Percentiles rank a stretch among this genome's conserved stretches.
These are phyloP conservation scores for Callinectes sapidus DNA, from an alignment of 2,888 invertebrate species.

Conservation along the genomic window DNA sequence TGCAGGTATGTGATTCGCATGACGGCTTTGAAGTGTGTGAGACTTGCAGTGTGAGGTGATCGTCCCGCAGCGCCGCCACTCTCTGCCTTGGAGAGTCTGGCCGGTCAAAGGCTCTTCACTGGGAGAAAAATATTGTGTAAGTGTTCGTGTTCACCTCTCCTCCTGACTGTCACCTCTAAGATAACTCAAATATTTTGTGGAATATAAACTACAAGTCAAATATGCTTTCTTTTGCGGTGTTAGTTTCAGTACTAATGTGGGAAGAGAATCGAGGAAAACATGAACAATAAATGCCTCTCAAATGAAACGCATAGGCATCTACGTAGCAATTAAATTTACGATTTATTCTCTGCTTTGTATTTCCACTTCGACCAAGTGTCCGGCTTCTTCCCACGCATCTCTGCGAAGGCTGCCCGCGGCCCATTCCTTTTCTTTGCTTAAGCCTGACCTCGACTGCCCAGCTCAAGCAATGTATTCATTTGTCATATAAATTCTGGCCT, in stretches of 20 bases:
- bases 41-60: neutral
- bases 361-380: neutral
- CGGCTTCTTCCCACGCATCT: neutral
- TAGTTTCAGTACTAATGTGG: neutral
- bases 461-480: slow-evolving; percentile 29
- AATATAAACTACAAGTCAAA: neutral
- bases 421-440: neutral
- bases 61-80: neutral
- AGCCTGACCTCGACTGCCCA: neutral
- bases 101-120: neutral
- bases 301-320: neutral
- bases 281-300: neutral
- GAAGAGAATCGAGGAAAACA: slow-evolving; percentile 8
- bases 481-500: slow-evolving; percentile 6
- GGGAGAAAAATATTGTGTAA: neutral
- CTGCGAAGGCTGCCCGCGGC: neutral
- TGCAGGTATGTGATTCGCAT: neutral
- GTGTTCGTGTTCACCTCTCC: neutral
- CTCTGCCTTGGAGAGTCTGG: neutral
- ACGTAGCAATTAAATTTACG: neutral
- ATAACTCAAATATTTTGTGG: neutral
- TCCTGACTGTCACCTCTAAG: neutral
- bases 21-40: neutral
- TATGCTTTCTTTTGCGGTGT: neutral
- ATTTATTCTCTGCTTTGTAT: slow-evolving; percentile 4